Evolutionary conservation across 2,888 invertebrate species (phyloP), one percentile per base, ranked within the genome.

Genomic region (Julus scandinavius): DNA sequence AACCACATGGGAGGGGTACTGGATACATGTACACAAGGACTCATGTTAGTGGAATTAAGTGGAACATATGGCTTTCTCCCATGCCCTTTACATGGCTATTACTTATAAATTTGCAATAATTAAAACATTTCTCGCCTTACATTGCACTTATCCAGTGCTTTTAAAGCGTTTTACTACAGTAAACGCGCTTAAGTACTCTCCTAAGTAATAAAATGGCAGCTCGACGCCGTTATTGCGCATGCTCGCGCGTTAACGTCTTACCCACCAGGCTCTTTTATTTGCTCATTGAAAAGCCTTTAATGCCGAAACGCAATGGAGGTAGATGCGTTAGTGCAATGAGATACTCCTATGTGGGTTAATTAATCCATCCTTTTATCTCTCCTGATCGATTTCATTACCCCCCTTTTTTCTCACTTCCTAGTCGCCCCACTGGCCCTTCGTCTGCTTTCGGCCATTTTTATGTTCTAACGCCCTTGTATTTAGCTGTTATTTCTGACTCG

Each of bases 51-150:
- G 58, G 58, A 58, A n/a, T 17, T 58, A 72, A 72, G 20, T n/a
- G 72, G 29, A 72, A 72, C 72, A 72, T 72, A 72, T 72, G 72
- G 72, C 72, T 72, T 72, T 29, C 72, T 29, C n/a, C 72, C 72
- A 29, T 72, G 72, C 29, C 72, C 29, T 72, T 72, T 72, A 72
- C 72, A 72, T 72, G 72, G 72, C 72, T 72, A 72, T 72, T 72
- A 72, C 72, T 72, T 72, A 72, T 17, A 72, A 72, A 72, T 72
- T 72, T 72, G 72, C n/a, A 72, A 72, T 72, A 72, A 72, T 72
- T 72, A 72, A 72, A 72, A 72, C 72, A 72, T 72, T 72, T 72
- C 72, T 72, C 72, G 72, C 72, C 72, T 72, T 72, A 72, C 72
- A 72, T 72, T 72, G 72, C 72, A 72, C 72, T 72, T 72, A 72